Evolutionary conservation across 2,888 invertebrate species (phyloP).

Genomic region (Choreutis nemorana): DNA sequence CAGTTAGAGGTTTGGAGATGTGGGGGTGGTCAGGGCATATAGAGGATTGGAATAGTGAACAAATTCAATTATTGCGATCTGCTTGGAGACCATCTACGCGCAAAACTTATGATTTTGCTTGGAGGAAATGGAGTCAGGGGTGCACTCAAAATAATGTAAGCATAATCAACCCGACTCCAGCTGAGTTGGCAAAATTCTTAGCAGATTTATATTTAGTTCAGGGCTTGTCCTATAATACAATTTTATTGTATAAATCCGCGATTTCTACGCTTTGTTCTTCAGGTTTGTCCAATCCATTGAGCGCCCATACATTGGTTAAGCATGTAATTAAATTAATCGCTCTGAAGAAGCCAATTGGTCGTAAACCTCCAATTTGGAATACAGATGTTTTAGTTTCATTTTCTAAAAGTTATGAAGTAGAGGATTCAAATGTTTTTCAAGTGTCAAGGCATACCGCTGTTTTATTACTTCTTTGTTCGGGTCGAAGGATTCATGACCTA

Average conservation of each 20-base stretch:
- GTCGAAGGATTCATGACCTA: too few relatives aligned
- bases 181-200: constrained; percentile 9
- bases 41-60: constrained; percentile 4
- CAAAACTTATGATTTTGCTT: constrained; percentile 13
- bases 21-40: constrained; percentile 12
- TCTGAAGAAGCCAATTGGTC: neutral
- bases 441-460: too few relatives aligned
- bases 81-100: constrained; percentile 11
- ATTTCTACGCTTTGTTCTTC: constrained; percentile 5
- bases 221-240: constrained; percentile 7
- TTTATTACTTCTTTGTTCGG: too few relatives aligned
- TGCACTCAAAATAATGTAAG: constrained; percentile 6
- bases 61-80: constrained; percentile 7
- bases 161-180: constrained; percentile 5
- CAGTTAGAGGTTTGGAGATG: constrained; percentile 15
- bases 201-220: constrained; percentile 8
- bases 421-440: too few relatives aligned
- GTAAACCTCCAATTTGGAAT: constrained; percentile 9
- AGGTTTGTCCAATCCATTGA: constrained; percentile 5
- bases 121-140: constrained; percentile 15
- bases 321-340: constrained; percentile 6
- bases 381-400: constrained; percentile 2
- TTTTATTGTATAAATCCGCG: constrained; percentile 7
- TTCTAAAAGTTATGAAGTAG: constrained; percentile 1
- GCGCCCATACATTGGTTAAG: neutral